phyloP scores from a whole-genome alignment of 23 tunicate species.

The Corella eumyota region DNA sequence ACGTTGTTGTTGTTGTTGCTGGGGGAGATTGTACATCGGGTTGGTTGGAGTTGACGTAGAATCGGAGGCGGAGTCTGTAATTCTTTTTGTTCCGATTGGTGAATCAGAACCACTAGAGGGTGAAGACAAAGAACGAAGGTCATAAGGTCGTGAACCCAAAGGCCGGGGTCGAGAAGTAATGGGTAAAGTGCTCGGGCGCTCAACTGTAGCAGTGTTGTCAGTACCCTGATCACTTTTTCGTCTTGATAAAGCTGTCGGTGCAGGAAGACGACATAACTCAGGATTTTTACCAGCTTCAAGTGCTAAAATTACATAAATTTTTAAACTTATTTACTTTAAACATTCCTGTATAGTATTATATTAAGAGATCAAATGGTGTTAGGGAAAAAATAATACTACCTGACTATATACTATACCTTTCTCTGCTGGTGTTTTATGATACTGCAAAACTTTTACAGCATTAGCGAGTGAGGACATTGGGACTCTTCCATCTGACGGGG shows the following conservation, averaged over 20 bases:
- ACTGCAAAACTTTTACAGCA: constrained; percentile 58
- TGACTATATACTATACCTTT: constrained; percentile 71
- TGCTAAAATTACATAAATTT: constrained; percentile 15
- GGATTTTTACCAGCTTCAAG: constrained; percentile 64
- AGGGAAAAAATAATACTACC: too few relatives aligned
- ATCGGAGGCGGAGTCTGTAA: constrained; percentile 8
- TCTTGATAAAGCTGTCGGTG: constrained; percentile 25
- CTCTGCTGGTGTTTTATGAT: constrained; percentile 73
- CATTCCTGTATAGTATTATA: too few relatives aligned
- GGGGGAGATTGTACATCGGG: not conserved
- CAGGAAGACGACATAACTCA: constrained; percentile 84
- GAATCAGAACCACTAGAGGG: constrained; percentile 62
- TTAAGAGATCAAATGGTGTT: too few relatives aligned
- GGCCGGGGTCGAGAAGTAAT: constrained; percentile 83
- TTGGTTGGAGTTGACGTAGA: constrained; percentile 16
- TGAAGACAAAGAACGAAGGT: constrained; percentile 25
- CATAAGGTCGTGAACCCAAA: not conserved
- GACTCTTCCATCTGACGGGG: constrained; percentile 81
- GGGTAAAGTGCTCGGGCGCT: constrained; percentile 69
- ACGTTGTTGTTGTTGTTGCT: not conserved
- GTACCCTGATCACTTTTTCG: constrained; percentile 53
- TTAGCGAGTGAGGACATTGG: constrained; percentile 81
- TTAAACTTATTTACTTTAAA: too few relatives aligned
- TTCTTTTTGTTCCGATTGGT: constrained; percentile 25
- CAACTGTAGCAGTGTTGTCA: constrained; percentile 8